These are phyloP conservation scores for Hippocampus comes DNA, from an alignment of 2,113 vertebrate species.

Conservation along the genomic window DNA sequence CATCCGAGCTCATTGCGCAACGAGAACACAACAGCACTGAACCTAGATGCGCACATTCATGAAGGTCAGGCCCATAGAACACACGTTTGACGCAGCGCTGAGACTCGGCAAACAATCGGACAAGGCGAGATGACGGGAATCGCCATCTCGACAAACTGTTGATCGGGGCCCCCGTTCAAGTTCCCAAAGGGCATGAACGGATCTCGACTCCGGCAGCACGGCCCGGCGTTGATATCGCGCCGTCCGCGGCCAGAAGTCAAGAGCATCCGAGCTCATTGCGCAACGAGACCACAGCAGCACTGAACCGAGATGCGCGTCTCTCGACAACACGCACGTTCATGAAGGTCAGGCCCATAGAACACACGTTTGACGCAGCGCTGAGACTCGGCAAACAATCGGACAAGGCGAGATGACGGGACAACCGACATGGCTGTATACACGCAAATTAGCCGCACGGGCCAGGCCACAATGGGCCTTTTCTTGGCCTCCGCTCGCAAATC, in stretches of 20 bases:
- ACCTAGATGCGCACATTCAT: slow-evolving; percentile 38
- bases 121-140: slow-evolving; percentile 58
- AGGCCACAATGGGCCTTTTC: slow-evolving; percentile 66
- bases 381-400: slow-evolving; percentile 54
- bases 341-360: slow-evolving; percentile 16
- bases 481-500: slow-evolving; percentile 41
- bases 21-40: slow-evolving; percentile 45
- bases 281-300: slow-evolving; percentile 44
- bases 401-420: slow-evolving; percentile 56
- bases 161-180: slow-evolving; percentile 32
- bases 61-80: slow-evolving; percentile 16
- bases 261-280: slow-evolving; percentile 45
- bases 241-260: slow-evolving; percentile 59
- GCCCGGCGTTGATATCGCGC: slow-evolving; percentile 32
- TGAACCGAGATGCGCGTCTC: slow-evolving; percentile 49
- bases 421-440: slow-evolving; percentile 66
- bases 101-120: slow-evolving; percentile 54
- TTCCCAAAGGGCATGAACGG: slow-evolving; percentile 38
- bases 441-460: slow-evolving; percentile 69
- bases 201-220: slow-evolving; percentile 32
- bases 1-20: slow-evolving; percentile 44
- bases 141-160: not conserved
- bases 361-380: slow-evolving; percentile 41
- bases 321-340: slow-evolving; percentile 35
- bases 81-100: slow-evolving; percentile 41